phyloP scores from a whole-genome alignment of 1,140 invertebrate species.

The Diabrotica virgifera region DNA sequence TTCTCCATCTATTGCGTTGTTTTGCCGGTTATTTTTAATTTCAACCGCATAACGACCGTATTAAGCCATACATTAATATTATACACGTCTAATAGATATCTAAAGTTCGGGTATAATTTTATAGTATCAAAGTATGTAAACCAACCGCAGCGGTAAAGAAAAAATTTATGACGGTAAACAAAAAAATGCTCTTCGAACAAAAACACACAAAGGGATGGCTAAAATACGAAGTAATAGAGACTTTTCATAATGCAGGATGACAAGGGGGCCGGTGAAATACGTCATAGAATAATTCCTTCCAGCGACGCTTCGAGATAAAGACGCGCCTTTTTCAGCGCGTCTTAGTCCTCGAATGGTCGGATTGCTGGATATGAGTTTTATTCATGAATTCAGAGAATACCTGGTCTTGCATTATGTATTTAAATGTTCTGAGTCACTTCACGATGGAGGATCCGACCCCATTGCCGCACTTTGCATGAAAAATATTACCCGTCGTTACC shows the following conservation, averaged over 20 bases:
- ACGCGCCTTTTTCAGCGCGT: slow-evolving; percentile 18
- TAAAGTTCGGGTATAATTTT: not conserved
- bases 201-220: slow-evolving; percentile 23
- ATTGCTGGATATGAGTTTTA: slow-evolving; percentile 37
- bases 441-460: slow-evolving; percentile 17
- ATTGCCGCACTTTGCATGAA: slow-evolving; percentile 23
- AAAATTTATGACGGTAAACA: slow-evolving; percentile 6
- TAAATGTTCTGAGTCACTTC: slow-evolving; percentile 37
- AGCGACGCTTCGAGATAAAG: slow-evolving; percentile 21
- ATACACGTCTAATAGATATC: no score
- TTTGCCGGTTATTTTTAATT: no score
- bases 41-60: no score
- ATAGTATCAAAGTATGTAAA: not conserved
- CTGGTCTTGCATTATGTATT: slow-evolving; percentile 40
- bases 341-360: slow-evolving; percentile 25
- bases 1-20: no score
- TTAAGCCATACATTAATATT: no score
- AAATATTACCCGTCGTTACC: slow-evolving; percentile 21
- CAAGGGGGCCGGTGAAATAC: slow-evolving; percentile 23
- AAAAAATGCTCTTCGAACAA: slow-evolving; percentile 29
- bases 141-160: not conserved
- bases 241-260: slow-evolving; percentile 28
- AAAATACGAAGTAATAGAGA: slow-evolving; percentile 30
- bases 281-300: slow-evolving; percentile 24
- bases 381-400: slow-evolving; percentile 39